These are phyloP conservation scores for Cheirogaleus major DNA, from an alignment of 2,797 vertebrate genomes.

Conservation along the genomic window DNA sequence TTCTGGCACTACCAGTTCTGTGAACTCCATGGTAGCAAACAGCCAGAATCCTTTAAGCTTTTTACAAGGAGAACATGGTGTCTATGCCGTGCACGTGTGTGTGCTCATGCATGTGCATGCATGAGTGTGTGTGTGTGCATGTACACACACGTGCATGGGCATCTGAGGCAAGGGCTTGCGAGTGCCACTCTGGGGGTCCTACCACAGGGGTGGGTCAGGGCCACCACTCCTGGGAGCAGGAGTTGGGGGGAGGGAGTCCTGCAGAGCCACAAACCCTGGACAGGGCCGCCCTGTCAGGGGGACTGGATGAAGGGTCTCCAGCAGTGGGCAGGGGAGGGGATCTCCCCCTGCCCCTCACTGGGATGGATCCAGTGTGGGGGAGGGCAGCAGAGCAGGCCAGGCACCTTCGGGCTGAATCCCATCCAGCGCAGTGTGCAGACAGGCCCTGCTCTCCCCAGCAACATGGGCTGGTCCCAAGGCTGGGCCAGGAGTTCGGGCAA, in stretches of 20 bases:
- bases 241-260: not conserved
- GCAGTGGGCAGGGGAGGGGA: too few species aligned
- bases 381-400: not conserved
- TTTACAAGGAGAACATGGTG: conserved; percentile 65
- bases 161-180: not conserved
- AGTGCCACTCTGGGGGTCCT: not conserved
- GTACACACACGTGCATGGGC: too few species aligned
- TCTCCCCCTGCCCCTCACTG: not conserved
- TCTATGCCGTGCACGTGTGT: conserved; percentile 40
- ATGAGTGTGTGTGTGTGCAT: not conserved
- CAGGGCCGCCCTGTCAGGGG: too few species aligned
- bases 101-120: not conserved
- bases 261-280: not conserved
- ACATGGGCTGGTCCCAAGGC: not conserved
- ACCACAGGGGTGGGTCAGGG: too few species aligned
- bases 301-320: not conserved
- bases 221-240: not conserved
- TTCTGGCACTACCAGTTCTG: conserved; percentile 70
- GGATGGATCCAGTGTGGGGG: not conserved
- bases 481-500: not conserved
- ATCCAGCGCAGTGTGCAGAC: too few species aligned
- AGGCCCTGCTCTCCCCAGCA: not conserved
- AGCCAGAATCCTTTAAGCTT: conserved; percentile 72
- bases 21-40: conserved; percentile 74
- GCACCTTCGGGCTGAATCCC: not conserved